A percentile compares a stretch with the other conserved stretches of the same genome.
These are phyloP conservation scores for Leptocoma aspasia DNA, from an alignment of 2,113 vertebrate species.

Conservation along the genomic window DNA sequence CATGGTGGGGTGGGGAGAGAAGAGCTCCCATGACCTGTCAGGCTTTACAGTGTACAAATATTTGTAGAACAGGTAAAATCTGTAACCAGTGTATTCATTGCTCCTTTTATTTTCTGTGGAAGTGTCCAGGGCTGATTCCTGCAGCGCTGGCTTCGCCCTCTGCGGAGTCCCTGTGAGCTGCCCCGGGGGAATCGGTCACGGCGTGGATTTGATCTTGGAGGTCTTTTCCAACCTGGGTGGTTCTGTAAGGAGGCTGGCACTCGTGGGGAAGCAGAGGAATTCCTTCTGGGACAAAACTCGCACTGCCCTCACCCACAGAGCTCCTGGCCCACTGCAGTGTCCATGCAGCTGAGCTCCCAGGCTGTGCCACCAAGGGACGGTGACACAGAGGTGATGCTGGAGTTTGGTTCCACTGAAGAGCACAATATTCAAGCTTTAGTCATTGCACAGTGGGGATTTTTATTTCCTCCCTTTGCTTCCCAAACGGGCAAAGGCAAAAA, in stretches of 20 bases:
- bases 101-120: not conserved
- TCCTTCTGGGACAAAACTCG: not conserved
- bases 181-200: accelerated
- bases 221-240: accelerated
- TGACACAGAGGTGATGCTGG: accelerated
- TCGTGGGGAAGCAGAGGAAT: not conserved
- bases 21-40: not conserved
- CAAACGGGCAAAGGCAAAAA: not conserved
- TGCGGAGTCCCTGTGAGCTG: accelerated
- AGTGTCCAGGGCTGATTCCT: not conserved
- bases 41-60: slow-evolving; percentile 13
- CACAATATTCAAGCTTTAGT: not conserved
- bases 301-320: not conserved
- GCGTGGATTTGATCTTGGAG: accelerated
- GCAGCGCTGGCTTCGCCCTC: not conserved
- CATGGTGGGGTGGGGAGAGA: not conserved
- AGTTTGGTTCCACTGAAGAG: not conserved
- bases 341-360: accelerated
- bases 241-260: not conserved
- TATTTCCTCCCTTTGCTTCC: not conserved
- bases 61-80: slow-evolving; percentile 10
- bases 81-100: not conserved
- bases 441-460: accelerated
- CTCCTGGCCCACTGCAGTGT: accelerated
- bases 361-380: accelerated